Evolutionary conservation across 2,113 vertebrate species (phyloP).

Genomic region (Lanius collurio): DNA sequence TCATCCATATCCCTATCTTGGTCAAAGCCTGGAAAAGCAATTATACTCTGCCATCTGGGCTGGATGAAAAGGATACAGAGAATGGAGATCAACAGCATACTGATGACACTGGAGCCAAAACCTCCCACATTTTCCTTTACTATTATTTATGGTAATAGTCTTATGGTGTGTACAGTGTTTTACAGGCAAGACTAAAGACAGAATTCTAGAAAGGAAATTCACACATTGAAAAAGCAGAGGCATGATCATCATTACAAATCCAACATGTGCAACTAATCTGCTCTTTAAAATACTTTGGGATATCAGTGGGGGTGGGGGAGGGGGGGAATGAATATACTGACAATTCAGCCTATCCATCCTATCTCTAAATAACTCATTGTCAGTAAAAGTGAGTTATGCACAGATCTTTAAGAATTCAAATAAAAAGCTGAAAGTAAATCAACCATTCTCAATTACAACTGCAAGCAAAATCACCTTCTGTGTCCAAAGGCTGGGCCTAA

Average conservation of each 20-base stretch:
- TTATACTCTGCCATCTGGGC: constrained; percentile 54
- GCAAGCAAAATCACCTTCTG: constrained; percentile 7
- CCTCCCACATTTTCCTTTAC: constrained; percentile 55
- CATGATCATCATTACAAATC: neutral
- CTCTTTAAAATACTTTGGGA: neutral
- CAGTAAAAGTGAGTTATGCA: neutral
- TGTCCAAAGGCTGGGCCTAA: neutral
- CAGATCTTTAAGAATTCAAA: neutral
- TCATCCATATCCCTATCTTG: constrained; percentile 56
- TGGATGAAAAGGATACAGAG: constrained; percentile 59
- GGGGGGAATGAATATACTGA: neutral
- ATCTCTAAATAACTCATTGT: neutral
- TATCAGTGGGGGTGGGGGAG: neutral
- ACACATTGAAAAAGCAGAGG: constrained; percentile 30
- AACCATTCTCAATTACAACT: neutral
- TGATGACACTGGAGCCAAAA: constrained; percentile 62
- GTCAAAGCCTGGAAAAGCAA: constrained; percentile 63
- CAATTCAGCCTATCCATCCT: neutral
- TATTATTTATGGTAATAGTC: constrained; percentile 63
- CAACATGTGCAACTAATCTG: constrained; percentile 41
- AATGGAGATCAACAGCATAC: constrained; percentile 47
- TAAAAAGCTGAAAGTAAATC: neutral
- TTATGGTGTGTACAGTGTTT: constrained; percentile 24
- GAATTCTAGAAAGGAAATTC: neutral
- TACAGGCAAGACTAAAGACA: constrained; percentile 37